These are phyloP conservation scores for Blastobasis lacticolella DNA, from an alignment of 2,888 invertebrate species.

Conservation along the genomic window DNA sequence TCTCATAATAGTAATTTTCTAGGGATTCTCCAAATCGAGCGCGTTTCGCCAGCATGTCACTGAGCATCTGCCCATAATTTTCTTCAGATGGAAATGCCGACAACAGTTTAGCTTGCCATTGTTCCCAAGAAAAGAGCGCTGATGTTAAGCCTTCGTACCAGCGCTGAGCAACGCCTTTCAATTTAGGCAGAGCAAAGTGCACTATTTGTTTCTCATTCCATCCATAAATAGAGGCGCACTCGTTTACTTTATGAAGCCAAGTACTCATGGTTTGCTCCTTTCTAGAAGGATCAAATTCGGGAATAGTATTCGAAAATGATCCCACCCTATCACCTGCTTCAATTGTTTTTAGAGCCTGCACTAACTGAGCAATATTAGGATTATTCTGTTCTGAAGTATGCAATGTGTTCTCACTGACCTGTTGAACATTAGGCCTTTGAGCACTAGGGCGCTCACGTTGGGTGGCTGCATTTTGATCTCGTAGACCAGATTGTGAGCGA, in stretches of 20 bases:
- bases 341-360: background rate
- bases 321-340: background rate
- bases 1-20: constrained; percentile 6
- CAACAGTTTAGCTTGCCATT: constrained; percentile 6
- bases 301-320: background rate
- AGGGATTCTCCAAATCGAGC: constrained; percentile 1
- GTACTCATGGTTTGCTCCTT: background rate
- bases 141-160: constrained; percentile 5
- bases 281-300: constrained; percentile 1
- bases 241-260: constrained; percentile 4
- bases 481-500: no score
- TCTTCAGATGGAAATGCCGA: constrained; percentile 4
- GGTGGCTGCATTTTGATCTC: no score
- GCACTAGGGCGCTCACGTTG: no score
- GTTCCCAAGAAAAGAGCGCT: constrained; percentile 1
- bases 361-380: background rate
- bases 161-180: constrained; percentile 3
- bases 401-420: no score
- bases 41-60: constrained; percentile 1
- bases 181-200: constrained; percentile 4
- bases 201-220: constrained; percentile 4
- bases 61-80: constrained; percentile 5
- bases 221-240: constrained; percentile 2
- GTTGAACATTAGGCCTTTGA: no score
- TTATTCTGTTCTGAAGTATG: no score